These are phyloP conservation scores for Panzeria rudis DNA, from an alignment of 2,888 invertebrate species.

Conservation along the genomic window DNA sequence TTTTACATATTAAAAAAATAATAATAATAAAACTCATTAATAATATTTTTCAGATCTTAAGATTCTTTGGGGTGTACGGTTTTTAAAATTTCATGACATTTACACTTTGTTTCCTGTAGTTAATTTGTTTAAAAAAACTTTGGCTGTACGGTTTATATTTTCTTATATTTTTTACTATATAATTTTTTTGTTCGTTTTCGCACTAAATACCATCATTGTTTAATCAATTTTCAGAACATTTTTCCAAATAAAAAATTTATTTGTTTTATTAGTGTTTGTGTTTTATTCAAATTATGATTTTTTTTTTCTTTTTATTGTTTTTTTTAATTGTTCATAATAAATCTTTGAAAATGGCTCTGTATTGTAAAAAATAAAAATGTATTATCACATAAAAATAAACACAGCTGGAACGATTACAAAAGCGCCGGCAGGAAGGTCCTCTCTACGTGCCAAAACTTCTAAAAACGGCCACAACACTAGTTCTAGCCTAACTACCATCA, in stretches of 20 bases:
- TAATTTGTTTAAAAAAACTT: constrained; percentile 48
- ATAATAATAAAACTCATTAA: constrained; percentile 31
- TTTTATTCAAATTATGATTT: constrained; percentile 70
- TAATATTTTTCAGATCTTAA: constrained; percentile 47
- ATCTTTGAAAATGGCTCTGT: constrained; percentile 38
- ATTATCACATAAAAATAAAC: constrained; percentile 74
- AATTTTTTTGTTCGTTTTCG: constrained; percentile 55
- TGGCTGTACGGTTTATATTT: constrained; percentile 63
- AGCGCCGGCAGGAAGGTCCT: constrained; percentile 88
- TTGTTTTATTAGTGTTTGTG: constrained; percentile 58
- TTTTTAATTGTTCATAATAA: constrained; percentile 34
- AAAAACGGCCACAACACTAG: constrained; percentile 80
- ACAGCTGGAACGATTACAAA: constrained; percentile 82
- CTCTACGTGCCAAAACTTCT: constrained; percentile 59
- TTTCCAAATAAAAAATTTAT: constrained; percentile 27
- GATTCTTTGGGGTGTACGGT: constrained; percentile 68
- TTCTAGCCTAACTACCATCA: constrained; percentile 76
- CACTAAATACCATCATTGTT: constrained; percentile 73
- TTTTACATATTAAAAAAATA: constrained; percentile 6
- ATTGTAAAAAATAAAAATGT: constrained; percentile 62
- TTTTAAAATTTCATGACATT: constrained; percentile 63
- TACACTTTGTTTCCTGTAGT: constrained; percentile 67
- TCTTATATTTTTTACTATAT: constrained; percentile 36
- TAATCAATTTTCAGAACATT: constrained; percentile 37
- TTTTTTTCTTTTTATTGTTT: constrained; percentile 72